A percentile compares a stretch with the other conserved stretches of the same genome.
Evolutionary conservation across 37 sponge, comb jelly and placozoan species (phyloP).

Genomic region (Eunapius fragilis): DNA sequence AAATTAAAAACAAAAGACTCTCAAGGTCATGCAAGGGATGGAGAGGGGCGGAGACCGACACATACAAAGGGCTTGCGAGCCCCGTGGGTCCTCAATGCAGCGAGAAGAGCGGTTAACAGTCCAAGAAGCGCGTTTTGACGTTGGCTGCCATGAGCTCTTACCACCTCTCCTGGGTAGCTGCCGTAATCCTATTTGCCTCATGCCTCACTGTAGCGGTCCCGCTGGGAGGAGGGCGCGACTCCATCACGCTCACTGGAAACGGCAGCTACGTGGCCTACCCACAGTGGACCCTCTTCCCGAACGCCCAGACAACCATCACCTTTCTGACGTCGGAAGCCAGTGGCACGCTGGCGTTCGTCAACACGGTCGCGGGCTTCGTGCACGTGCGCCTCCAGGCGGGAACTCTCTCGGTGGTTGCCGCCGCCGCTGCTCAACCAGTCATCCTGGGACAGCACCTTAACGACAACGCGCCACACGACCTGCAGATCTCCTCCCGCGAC

Average conservation of each 20-base stretch:
- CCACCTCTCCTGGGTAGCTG: too few species aligned
- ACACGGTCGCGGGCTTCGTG: neutral
- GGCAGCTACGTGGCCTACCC: slow-evolving; percentile 20
- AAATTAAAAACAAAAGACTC: too few species aligned
- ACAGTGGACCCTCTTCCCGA: neutral
- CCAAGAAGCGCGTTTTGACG: too few species aligned
- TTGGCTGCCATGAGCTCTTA: too few species aligned
- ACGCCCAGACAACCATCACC: slow-evolving; percentile 3
- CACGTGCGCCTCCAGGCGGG: slow-evolving; percentile 3
- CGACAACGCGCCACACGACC: slow-evolving; percentile 23
- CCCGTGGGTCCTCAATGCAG: too few species aligned
- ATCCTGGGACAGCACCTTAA: slow-evolving; percentile 18
- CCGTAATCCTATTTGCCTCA: too few species aligned
- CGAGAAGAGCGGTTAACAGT: too few species aligned
- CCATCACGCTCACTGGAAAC: slow-evolving; percentile 4
- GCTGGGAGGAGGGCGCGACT: too few species aligned
- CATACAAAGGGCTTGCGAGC: too few species aligned
- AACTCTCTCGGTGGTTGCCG: neutral
- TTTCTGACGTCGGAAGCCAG: slow-evolving; percentile 24
- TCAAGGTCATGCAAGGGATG: too few species aligned
- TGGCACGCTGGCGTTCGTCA: slow-evolving; percentile 15
- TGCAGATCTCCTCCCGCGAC: neutral
- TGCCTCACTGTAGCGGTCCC: too few species aligned
- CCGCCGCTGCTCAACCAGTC: neutral
- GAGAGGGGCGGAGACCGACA: too few species aligned